Conservation (phyloP, 2,797 vertebrate genomes). For the Cryptoblepharus egeriae region DNA sequence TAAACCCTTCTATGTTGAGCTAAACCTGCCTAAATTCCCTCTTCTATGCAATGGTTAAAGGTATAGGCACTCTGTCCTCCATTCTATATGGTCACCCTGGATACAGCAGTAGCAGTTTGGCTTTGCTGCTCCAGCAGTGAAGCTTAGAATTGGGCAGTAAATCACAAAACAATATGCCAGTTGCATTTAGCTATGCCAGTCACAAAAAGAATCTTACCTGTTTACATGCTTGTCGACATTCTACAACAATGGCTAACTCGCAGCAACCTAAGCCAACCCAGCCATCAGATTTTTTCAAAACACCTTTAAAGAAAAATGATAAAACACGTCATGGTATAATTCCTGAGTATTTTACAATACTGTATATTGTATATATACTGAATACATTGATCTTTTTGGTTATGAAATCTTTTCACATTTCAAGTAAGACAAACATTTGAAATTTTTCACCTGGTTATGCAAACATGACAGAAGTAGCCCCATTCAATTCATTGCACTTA, state of each 20-base stretch:
- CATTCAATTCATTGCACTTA: too few relatives aligned
- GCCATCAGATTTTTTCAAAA: slow-evolving; percentile 92
- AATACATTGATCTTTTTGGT: background rate
- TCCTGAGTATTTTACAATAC: too few relatives aligned
- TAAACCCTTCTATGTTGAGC: too few relatives aligned
- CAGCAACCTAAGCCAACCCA: slow-evolving; percentile 99
- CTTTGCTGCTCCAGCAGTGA: too few relatives aligned
- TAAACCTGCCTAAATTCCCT: too few relatives aligned
- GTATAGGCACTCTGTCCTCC: too few relatives aligned
- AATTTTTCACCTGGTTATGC: background rate
- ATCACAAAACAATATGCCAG: background rate
- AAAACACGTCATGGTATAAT: slow-evolving; percentile 33
- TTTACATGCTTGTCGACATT: slow-evolving; percentile 93
- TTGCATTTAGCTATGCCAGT: background rate
- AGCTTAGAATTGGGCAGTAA: too few relatives aligned
- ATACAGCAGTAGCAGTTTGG: too few relatives aligned
- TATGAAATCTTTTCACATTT: background rate
- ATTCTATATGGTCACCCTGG: too few relatives aligned
- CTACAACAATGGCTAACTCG: slow-evolving; percentile 92
- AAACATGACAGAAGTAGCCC: background rate
- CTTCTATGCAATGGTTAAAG: too few relatives aligned
- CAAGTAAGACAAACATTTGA: background rate
- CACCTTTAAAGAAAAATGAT: slow-evolving; percentile 81
- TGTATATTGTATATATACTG: background rate
- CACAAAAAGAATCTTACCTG: slow-evolving; percentile 80